Conservation (phyloP, 2,888 invertebrate genomes). For the Sinohyriopsis cumingii region DNA sequence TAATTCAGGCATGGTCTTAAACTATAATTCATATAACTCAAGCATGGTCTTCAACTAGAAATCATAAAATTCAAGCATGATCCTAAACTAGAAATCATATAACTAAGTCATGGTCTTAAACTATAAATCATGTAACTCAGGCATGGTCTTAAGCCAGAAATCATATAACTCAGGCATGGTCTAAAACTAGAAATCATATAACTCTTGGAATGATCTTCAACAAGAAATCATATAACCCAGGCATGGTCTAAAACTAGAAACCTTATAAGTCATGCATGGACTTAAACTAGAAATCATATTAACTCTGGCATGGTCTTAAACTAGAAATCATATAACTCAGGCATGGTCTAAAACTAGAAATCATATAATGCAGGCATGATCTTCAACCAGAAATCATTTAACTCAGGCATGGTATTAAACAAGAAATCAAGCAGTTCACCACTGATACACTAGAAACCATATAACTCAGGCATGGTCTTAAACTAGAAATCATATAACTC, state of each 20-base stretch:
- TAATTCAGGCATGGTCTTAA: slow-evolving; percentile 77
- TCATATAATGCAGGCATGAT: slow-evolving; percentile 82
- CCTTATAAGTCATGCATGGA: no score
- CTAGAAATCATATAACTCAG: slow-evolving; percentile 81
- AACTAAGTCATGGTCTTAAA: slow-evolving; percentile 78
- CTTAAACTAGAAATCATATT: no score
- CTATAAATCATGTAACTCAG: no score
- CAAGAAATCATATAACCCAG: no score
- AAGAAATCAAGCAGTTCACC: slow-evolving; percentile 81
- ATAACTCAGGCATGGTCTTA: slow-evolving; percentile 78
- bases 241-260: no score
- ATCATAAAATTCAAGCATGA: slow-evolving; percentile 82
- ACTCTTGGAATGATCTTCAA: no score
- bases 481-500: slow-evolving; percentile 81
- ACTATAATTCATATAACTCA: slow-evolving; percentile 81
- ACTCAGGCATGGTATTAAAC: slow-evolving; percentile 76
- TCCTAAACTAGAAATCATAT: slow-evolving; percentile 75
- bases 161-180: slow-evolving; percentile 81
- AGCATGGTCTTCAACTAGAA: slow-evolving; percentile 66
- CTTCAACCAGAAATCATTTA: slow-evolving; percentile 77
- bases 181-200: no score
- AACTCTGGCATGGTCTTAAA: no score
- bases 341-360: slow-evolving; percentile 63
- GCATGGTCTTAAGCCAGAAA: slow-evolving; percentile 63
- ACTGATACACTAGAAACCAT: slow-evolving; percentile 75